phyloP scores from a whole-genome alignment of 2,797 vertebrate genomes.

The Loriculus beryllinus region DNA sequence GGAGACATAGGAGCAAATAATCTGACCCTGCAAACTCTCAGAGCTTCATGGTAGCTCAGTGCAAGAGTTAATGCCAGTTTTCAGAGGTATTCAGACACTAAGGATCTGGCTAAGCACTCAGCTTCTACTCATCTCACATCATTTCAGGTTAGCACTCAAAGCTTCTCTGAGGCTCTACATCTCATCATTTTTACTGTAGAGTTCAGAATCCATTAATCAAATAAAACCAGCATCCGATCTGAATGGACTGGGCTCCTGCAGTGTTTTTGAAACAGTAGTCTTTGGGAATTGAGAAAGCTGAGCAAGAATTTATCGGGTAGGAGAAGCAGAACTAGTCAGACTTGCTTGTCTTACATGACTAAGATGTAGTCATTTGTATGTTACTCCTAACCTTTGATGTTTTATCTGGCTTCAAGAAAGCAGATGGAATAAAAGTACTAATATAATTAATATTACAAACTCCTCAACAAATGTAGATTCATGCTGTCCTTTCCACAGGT shows the following conservation, averaged over 20 bases:
- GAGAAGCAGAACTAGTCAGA: constrained; percentile 53
- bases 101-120: not conserved
- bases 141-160: not conserved
- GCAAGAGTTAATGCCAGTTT: not conserved
- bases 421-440: not conserved
- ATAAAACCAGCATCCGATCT: not conserved
- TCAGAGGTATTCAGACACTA: not conserved
- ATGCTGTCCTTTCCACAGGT: not conserved
- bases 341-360: constrained; percentile 19
- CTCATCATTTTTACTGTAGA: not conserved
- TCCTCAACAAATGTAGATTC: not conserved
- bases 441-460: not conserved
- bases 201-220: not conserved
- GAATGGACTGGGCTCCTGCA: constrained; percentile 27
- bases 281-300: constrained; percentile 33
- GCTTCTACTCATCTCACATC: not conserved
- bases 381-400: constrained; percentile 11
- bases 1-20: not conserved
- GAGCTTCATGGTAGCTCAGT: not conserved
- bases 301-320: not conserved
- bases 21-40: not conserved
- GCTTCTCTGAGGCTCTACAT: not conserved
- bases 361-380: not conserved
- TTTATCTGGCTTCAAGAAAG: constrained; percentile 5
- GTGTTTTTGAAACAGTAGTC: constrained; percentile 31